These are phyloP conservation scores for Spisula solida DNA, from an alignment of 2,888 invertebrate genomes.

Conservation along the genomic window DNA sequence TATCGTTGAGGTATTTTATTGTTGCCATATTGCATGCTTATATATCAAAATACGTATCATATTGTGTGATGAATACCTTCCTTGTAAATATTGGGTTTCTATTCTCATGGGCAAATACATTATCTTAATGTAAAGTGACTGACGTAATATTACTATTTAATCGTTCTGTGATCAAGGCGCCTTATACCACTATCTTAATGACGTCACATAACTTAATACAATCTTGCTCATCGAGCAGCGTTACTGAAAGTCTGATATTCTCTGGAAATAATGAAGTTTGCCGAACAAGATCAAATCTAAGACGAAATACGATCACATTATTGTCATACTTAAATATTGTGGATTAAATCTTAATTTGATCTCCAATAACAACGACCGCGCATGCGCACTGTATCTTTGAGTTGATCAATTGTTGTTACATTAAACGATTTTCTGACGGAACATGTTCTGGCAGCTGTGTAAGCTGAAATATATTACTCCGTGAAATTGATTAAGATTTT, in stretches of 20 bases:
- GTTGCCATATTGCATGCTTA: too few species aligned
- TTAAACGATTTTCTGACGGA: neutral
- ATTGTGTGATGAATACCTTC: too few species aligned
- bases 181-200: neutral
- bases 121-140: neutral
- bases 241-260: neutral
- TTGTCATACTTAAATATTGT: neutral
- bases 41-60: too few species aligned
- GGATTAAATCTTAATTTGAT: constrained; percentile 20
- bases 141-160: neutral
- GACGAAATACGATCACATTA: neutral
- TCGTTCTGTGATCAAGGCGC: neutral
- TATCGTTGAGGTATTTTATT: too few species aligned
- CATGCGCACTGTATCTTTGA: neutral
- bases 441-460: neutral
- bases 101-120: too few species aligned
- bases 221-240: neutral
- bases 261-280: neutral
- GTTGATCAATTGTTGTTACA: constrained; percentile 11
- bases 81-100: too few species aligned
- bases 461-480: constrained; percentile 13
- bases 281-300: neutral
- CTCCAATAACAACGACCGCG: neutral
- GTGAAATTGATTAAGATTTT: neutral
- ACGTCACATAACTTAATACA: neutral